phyloP scores from a whole-genome alignment of 2,888 invertebrate genomes.

The Idaea biselata region DNA sequence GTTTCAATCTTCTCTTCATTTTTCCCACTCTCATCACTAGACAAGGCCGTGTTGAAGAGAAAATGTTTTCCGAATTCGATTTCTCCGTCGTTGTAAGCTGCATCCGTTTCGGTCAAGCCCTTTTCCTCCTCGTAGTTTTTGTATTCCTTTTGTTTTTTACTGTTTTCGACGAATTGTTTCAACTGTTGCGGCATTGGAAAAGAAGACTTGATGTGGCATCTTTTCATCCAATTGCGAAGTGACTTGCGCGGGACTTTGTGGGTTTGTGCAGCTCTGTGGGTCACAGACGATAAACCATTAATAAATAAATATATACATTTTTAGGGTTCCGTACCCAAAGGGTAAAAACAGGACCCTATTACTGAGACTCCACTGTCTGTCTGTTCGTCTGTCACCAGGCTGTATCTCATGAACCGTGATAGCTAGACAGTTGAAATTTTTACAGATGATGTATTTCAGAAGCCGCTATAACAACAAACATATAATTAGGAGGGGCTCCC shows the following conservation, averaged over 20 bases:
- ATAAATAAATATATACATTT: no score
- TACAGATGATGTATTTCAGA: no score
- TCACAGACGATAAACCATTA: conserved; percentile 7
- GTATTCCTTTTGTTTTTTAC: conserved; percentile 71
- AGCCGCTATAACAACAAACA: no score
- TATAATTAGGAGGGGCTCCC: no score
- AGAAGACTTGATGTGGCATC: conserved; percentile 81
- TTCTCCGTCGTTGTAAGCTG: conserved; percentile 43
- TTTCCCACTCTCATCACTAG: conserved; percentile 56
- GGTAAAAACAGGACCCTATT: no score
- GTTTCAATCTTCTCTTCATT: conserved; percentile 36
- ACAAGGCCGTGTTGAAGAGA: conserved; percentile 46
- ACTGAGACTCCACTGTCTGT: no score
- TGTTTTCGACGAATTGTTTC: conserved; percentile 79
- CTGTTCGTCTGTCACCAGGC: no score
- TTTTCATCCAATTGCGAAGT: conserved; percentile 82
- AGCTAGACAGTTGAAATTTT: no score
- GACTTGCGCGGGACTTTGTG: conserved; percentile 82
- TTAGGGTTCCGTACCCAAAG: no score
- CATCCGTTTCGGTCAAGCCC: conserved; percentile 38
- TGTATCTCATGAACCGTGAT: no score
- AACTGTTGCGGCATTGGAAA: conserved; percentile 81
- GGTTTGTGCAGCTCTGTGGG: conserved; percentile 79
- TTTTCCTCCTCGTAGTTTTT: conserved; percentile 46
- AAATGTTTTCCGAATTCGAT: conserved; percentile 73